phyloP scores from a whole-genome alignment of 2,888 invertebrate genomes.

The Leptinotarsa haldemani region DNA sequence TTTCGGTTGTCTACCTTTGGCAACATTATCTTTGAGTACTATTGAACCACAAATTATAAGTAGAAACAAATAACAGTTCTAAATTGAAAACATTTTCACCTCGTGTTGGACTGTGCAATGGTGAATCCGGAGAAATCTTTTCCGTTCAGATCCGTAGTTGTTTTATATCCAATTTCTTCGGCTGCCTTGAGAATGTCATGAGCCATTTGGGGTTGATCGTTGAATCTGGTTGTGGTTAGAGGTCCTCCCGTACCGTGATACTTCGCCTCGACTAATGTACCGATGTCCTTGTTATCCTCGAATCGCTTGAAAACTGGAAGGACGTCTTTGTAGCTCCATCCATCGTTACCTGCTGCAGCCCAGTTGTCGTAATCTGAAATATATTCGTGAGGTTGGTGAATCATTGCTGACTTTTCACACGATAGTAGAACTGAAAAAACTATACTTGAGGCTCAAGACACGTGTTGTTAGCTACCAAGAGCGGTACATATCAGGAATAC shows the following conservation, averaged over 20 bases:
- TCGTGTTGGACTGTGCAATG: conserved; percentile 73
- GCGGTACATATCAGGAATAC: too few relatives aligned
- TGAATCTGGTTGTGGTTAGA: conserved; percentile 74
- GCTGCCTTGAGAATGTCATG: conserved; percentile 73
- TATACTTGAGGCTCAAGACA: too few relatives aligned
- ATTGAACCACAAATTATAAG: too few relatives aligned
- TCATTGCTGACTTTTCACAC: too few relatives aligned
- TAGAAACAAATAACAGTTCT: too few relatives aligned
- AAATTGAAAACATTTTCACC: conserved; percentile 61
- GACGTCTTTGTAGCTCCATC: conserved; percentile 85
- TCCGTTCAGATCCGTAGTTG: conserved; percentile 75
- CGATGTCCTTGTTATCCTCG: conserved; percentile 76
- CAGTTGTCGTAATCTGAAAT: conserved; percentile 78
- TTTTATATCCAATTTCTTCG: conserved; percentile 72
- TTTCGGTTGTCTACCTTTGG: too few relatives aligned
- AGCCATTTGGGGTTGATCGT: conserved; percentile 73
- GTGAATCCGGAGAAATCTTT: conserved; percentile 73
- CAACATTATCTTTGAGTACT: too few relatives aligned
- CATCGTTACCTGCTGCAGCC: conserved; percentile 77
- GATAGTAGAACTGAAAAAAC: too few relatives aligned
- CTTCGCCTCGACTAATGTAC: conserved; percentile 70
- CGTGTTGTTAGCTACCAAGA: too few relatives aligned
- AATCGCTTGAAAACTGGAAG: conserved; percentile 78
- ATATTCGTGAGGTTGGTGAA: not conserved
- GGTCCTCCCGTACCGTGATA: conserved; percentile 74